Evolutionary conservation across 2,888 invertebrate species (phyloP), one percentile per base, ranked within the genome.

Genomic region (Lasioglossum morio): DNA sequence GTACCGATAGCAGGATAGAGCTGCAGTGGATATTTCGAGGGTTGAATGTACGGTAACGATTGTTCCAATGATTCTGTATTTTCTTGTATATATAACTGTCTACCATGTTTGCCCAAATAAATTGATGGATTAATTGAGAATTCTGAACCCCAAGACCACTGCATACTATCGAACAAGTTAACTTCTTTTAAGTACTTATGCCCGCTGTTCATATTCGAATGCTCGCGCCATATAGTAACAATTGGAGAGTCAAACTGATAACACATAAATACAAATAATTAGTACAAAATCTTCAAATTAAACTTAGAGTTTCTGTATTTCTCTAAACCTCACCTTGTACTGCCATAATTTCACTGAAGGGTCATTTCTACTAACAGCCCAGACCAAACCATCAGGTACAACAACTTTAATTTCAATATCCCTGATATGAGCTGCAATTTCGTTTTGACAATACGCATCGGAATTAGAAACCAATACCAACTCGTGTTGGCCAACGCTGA

Each of bases 401-500:
- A 97, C 94, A 53, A 98, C 97, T 94, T 96, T 96, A 78, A 97
- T 95, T 77, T 96, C 96, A 88, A 97, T 95, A 73, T 94, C 94
- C 48, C 87, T 82, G 69, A 84, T 70, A 46, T 86, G n/a, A 69
- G 74, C n/a, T 92, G 81, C 89, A 23, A 81, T 66, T 83, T 90
- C 81, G 63, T 88, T 88, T 60, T 92, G 95, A 82, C 97, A 97
- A 84, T 96, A 96, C 23, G 72, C 79, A 83, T 92, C 91, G 60
- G 94, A 93, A 72, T 95, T 95, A 81, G 95, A 95, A 81, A 96
- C 92, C 92, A 97, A 83, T 80, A 97, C 97, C 76, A 99, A 94
- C 90, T 98, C 97, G 95, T 99, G 98, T 90, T 98, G 97, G 0
- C 98, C 98, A 37, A 99, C 99, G 95, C 98, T 99, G 95, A 99